These are phyloP conservation scores for Nyctalus aviator DNA, from an alignment of 2,797 vertebrate genomes.

Conservation along the genomic window DNA sequence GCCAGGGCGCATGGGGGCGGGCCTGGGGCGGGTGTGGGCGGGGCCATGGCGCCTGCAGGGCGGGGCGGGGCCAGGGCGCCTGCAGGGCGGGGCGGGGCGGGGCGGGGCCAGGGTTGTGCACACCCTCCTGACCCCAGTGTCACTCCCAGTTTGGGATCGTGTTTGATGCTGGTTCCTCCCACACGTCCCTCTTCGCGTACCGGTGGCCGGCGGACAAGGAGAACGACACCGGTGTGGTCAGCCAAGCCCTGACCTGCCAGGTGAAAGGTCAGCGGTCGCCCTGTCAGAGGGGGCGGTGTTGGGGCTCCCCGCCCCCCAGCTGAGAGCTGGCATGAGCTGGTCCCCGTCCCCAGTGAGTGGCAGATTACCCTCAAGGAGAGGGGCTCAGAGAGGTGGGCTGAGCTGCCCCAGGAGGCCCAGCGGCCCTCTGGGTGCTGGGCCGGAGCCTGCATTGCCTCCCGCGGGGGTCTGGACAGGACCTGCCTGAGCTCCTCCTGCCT, in stretches of 20 bases:
- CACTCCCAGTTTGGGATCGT: slow-evolving; percentile 89
- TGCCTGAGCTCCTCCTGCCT: background rate
- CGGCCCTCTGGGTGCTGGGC: rapidly evolving
- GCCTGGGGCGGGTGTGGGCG: too few species aligned
- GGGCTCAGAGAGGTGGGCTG: background rate
- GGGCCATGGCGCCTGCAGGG: background rate
- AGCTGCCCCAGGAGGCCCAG: background rate
- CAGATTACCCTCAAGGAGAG: rapidly evolving
- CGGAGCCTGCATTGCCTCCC: background rate
- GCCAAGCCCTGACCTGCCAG: slow-evolving; percentile 90
- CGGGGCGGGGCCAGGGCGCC: background rate
- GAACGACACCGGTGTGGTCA: slow-evolving; percentile 93
- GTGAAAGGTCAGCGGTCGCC: slow-evolving; percentile 87
- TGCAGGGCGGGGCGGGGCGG: rapidly evolving
- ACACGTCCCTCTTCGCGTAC: slow-evolving; percentile 92
- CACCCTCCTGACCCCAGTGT: background rate
- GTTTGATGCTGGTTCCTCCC: slow-evolving; percentile 91
- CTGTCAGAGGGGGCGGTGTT: rapidly evolving
- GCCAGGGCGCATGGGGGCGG: background rate
- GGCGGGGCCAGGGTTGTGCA: too few species aligned
- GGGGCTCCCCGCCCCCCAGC: background rate
- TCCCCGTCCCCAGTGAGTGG: background rate
- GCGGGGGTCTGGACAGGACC: background rate
- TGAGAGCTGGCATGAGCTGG: rapidly evolving
- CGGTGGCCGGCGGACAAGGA: slow-evolving; percentile 93